phyloP scores from a whole-genome alignment of 2,113 vertebrate species.

The Glaucidium brasilianum region DNA sequence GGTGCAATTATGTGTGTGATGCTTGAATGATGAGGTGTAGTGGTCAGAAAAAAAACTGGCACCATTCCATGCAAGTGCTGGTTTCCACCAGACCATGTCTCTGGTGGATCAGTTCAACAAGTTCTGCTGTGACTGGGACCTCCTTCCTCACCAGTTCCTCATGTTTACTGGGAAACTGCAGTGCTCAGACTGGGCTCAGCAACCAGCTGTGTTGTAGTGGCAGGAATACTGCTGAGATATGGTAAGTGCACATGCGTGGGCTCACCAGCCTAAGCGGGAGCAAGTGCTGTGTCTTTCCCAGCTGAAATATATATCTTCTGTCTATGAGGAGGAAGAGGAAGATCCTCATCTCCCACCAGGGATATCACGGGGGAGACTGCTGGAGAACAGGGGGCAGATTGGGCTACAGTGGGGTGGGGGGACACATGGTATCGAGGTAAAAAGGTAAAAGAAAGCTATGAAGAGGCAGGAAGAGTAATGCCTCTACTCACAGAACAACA shows the following conservation, averaged over 20 bases:
- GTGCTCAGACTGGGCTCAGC: neutral
- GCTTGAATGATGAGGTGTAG: constrained; percentile 17
- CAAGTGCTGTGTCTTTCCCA: neutral
- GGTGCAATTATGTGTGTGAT: neutral
- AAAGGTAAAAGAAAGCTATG: neutral
- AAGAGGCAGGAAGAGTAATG: neutral
- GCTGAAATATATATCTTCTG: neutral
- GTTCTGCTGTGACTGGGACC: neutral
- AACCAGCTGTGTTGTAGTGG: neutral
- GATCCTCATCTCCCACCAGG: neutral
- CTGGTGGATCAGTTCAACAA: rapidly evolving
- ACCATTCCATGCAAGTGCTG: rapidly evolving
- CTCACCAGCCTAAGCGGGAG: neutral
- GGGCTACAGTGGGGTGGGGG: neutral
- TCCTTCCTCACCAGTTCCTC: neutral
- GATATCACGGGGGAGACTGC: neutral
- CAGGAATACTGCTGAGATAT: neutral
- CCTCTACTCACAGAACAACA: neutral
- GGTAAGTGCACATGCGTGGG: rapidly evolving
- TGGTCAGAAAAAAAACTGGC: neutral
- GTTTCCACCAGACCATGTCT: neutral
- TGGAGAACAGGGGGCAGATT: neutral
- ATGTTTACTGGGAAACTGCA: neutral
- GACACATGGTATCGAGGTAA: neutral
- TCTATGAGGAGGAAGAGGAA: neutral